Evolutionary conservation across 2,113 vertebrate species (phyloP).

Genomic region (Pluvialis apricaria): DNA sequence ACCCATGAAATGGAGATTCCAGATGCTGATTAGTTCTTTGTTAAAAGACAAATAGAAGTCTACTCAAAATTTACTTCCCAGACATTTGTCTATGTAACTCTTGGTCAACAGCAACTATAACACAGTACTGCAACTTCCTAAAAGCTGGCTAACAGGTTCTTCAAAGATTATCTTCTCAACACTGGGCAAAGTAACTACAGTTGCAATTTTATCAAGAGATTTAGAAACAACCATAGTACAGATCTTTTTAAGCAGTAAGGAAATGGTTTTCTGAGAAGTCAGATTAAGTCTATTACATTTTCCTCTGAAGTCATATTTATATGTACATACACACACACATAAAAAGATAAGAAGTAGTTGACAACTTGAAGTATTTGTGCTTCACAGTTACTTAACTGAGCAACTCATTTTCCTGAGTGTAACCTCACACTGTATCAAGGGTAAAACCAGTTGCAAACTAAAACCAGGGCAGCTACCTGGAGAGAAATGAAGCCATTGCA

Average conservation of each 20-base stretch:
- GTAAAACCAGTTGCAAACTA: neutral
- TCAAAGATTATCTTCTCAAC: neutral
- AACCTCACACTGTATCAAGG: neutral
- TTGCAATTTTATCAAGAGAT: neutral
- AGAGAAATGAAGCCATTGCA: neutral
- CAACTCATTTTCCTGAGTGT: neutral
- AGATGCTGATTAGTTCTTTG: neutral
- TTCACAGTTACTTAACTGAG: neutral
- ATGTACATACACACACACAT: fast-evolving
- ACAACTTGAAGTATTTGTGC: neutral
- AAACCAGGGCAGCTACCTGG: neutral
- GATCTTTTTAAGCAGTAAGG: neutral
- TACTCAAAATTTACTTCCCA: neutral
- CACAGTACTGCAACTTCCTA: neutral
- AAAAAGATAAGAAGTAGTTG: neutral
- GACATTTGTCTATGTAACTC: neutral
- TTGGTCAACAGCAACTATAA: neutral
- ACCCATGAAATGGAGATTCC: neutral
- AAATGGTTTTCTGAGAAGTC: neutral
- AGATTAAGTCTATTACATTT: neutral
- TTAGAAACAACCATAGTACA: neutral
- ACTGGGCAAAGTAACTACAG: neutral
- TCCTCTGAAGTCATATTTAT: neutral
- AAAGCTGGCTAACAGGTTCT: neutral
- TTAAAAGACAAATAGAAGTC: neutral